phyloP scores from a whole-genome alignment of 2,113 vertebrate species.

The Machaerirhynchus nigripectus region DNA sequence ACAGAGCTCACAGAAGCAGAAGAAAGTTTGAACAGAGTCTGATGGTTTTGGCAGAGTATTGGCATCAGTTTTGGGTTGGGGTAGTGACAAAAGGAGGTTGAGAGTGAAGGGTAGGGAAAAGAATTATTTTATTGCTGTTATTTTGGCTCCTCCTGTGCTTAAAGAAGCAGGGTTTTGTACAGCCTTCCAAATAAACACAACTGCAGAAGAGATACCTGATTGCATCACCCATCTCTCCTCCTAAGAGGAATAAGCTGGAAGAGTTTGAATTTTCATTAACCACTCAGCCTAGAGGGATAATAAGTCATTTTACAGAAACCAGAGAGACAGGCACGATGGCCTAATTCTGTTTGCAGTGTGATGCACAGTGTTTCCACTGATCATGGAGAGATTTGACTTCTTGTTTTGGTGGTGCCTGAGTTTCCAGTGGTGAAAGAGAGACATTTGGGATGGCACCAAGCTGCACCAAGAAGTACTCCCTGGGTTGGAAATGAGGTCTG shows the following conservation, averaged over 20 bases:
- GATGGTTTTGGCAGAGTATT: not conserved
- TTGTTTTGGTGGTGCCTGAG: not conserved
- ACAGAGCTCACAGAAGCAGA: not conserved
- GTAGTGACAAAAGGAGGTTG: not conserved
- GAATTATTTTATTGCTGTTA: not conserved
- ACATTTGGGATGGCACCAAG: not conserved
- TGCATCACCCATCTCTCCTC: not conserved
- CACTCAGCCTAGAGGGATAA: conserved; percentile 11
- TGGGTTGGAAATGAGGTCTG: accelerated
- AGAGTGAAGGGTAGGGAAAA: not conserved
- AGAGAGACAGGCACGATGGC: not conserved
- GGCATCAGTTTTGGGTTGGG: not conserved
- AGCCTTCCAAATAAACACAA: not conserved
- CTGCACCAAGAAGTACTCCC: not conserved
- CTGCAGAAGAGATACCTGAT: not conserved
- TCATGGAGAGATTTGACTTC: not conserved
- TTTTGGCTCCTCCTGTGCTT: not conserved
- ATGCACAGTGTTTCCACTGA: not conserved
- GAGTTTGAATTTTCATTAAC: conserved; percentile 43
- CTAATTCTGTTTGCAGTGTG: not conserved
- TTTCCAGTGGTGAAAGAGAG: not conserved
- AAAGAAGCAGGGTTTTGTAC: not conserved
- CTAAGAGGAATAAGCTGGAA: not conserved
- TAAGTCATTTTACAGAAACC: not conserved
- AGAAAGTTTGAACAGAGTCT: not conserved